A percentile compares a stretch with the other conserved stretches of the same genome.
These are phyloP conservation scores for Aegithalos caudatus DNA, from an alignment of 2,113 vertebrate species.

Conservation along the genomic window DNA sequence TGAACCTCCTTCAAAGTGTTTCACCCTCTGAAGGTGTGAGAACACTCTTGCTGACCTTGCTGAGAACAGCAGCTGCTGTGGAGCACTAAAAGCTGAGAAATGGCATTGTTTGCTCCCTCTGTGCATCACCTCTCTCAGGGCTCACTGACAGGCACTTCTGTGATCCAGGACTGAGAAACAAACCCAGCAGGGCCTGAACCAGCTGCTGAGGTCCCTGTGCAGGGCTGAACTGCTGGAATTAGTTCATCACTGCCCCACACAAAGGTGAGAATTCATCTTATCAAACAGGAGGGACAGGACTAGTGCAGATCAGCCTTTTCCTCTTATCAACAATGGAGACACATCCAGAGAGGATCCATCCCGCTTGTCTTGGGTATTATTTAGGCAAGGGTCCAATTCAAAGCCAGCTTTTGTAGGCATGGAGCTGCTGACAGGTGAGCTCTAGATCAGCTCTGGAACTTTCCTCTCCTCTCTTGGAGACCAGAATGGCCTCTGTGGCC, in stretches of 20 bases:
- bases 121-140: background rate
- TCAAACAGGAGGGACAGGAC: background rate
- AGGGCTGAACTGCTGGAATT: background rate
- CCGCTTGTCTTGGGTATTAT: background rate
- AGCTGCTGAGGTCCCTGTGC: background rate
- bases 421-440: background rate
- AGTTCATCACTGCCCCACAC: accelerated
- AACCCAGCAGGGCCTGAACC: background rate
- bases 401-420: background rate
- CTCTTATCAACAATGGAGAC: background rate
- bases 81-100: background rate
- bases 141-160: background rate
- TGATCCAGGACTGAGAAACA: background rate
- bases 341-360: background rate
- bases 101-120: background rate
- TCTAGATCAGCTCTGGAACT: background rate
- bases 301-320: background rate
- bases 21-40: background rate
- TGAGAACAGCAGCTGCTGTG: background rate
- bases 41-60: background rate
- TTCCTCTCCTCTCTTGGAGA: background rate
- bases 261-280: background rate
- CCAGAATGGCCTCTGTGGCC: background rate
- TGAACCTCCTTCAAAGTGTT: background rate
- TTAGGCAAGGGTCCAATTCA: background rate